Evolutionary conservation across 2,888 invertebrate genomes (phyloP), one percentile per base, ranked within the genome.

Genomic region (Ormyrus nitidulus): DNA sequence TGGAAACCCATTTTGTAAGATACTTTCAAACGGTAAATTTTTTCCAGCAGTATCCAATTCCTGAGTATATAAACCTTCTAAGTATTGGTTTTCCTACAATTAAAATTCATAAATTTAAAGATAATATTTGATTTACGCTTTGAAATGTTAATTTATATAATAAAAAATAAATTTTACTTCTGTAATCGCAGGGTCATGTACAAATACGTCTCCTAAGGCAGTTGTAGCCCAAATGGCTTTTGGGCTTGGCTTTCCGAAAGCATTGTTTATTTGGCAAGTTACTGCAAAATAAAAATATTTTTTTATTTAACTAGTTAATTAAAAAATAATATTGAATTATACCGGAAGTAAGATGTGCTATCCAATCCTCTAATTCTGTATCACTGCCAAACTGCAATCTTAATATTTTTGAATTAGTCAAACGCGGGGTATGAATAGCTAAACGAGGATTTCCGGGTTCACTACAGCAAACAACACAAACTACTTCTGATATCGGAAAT

Each of bases 321-420:
- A 34, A 34, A 34, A 34, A 34, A 69, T 58, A 13, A 61, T 49
- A 62, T 34, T 34, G 34, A 34, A 49, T 54, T 10, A 8, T 91
- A 90, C 92, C 92, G 83, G 94, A 94, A 11, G 95, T 94, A 85
- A 97, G 92, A 88, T 96, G 94, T 81, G 94, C 94, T 77, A 97
- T 93, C 97, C 97, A 97, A 88, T 97, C 97, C 91, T 97, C 97
- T 91, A 96, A 93, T 90, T 96, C 96, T 82, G 95, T 94, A 91
- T 97, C 97, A 84, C 95, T 94, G 73, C 93, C 92, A 88, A 97
- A 97, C 87, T 96, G 95, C 79, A 97, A 91, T 88, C 94, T 94
- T 61, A 96, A 92, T 7, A 94, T 93, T 77, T 91, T 92, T 49
- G 90, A 91, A 78, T 91, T 90, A 46, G 86, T 91, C 83, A 94